These are phyloP conservation scores for Deroplatys truncata DNA, from an alignment of 2,888 invertebrate genomes.

Conservation along the genomic window DNA sequence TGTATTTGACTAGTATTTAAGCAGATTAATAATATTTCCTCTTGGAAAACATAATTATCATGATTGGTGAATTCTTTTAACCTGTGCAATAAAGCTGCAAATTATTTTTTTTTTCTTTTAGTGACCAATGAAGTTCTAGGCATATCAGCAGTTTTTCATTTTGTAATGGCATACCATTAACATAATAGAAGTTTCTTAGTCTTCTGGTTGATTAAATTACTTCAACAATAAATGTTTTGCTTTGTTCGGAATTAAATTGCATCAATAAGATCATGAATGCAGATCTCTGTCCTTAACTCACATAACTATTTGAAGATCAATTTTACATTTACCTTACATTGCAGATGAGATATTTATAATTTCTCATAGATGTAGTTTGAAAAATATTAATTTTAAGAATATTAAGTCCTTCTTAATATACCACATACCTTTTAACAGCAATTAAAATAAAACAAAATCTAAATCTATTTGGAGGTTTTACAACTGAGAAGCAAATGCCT, in stretches of 20 bases:
- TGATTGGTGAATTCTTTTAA: no score
- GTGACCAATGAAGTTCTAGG: no score
- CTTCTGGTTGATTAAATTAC: no score
- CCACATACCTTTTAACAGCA: background rate
- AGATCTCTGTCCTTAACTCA: background rate
- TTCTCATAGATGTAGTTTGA: background rate
- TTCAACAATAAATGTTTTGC: no score
- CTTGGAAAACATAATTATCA: no score
- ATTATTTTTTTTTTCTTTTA: no score
- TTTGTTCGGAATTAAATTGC: background rate
- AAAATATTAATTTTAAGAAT: background rate
- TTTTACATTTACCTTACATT: background rate
- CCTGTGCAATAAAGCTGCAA: no score
- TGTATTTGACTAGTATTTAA: no score
- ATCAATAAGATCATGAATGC: background rate
- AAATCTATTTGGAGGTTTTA: background rate
- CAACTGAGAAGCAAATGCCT: background rate
- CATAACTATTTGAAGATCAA: background rate
- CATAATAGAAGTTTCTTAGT: no score
- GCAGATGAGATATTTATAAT: background rate
- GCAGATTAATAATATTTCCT: no score
- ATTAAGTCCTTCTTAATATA: background rate
- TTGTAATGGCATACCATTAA: no score
- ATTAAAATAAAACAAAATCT: background rate
- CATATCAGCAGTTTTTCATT: no score